Conservation (phyloP, 1,140 invertebrate species). For the Lethrus apterus region DNA sequence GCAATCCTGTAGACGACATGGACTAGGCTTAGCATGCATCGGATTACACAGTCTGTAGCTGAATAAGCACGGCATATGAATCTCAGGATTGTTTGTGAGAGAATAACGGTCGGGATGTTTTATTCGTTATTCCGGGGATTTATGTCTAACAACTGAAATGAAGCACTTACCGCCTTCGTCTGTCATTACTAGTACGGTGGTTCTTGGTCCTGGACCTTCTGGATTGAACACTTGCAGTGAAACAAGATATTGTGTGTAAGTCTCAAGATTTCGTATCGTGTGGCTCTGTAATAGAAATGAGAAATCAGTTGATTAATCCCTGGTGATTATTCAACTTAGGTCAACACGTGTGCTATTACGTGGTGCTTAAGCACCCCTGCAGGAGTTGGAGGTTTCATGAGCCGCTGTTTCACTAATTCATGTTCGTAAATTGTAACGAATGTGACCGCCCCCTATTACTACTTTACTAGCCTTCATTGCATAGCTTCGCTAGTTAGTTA, state of each 20-base stretch:
- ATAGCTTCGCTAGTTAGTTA: too few relatives aligned
- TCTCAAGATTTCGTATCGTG: slow-evolving; percentile 60
- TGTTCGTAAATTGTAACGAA: slow-evolving; percentile 23
- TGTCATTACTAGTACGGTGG: slow-evolving; percentile 67
- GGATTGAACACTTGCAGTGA: slow-evolving; percentile 72
- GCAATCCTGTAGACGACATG: slow-evolving; percentile 1
- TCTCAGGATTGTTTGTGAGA: background rate
- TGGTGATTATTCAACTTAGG: too few relatives aligned
- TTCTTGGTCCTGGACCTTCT: slow-evolving; percentile 61
- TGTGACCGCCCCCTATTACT: slow-evolving; percentile 17
- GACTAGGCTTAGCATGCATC: background rate
- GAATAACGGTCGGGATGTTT: too few relatives aligned
- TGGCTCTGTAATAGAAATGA: slow-evolving; percentile 55
- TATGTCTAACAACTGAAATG: background rate
- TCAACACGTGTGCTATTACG: slow-evolving; percentile 24
- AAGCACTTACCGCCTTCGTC: slow-evolving; percentile 68
- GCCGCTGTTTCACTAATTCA: slow-evolving; percentile 16
- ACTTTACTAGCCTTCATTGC: too few relatives aligned
- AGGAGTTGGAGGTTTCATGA: slow-evolving; percentile 19
- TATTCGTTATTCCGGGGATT: too few relatives aligned
- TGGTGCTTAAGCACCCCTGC: slow-evolving; percentile 26
- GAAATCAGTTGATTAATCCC: too few relatives aligned
- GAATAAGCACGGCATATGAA: slow-evolving; percentile 3
- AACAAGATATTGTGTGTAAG: slow-evolving; percentile 68
- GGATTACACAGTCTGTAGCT: slow-evolving; percentile 1